These are phyloP conservation scores for Eristalis pertinax DNA, from an alignment of 2,888 invertebrate genomes.

Conservation along the genomic window DNA sequence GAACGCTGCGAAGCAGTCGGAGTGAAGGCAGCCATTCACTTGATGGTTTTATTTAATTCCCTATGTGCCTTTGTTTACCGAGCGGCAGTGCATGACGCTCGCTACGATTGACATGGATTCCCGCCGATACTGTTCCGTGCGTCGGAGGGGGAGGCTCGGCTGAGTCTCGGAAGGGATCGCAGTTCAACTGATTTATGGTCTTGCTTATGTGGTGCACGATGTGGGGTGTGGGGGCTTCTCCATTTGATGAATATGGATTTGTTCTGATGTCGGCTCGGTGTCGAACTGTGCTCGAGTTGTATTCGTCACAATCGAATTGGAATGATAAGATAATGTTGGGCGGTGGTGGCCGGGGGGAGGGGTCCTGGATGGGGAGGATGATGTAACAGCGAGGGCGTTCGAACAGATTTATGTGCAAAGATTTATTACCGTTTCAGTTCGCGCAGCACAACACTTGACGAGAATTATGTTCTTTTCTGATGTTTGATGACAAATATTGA, in stretches of 20 bases:
- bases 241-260: conserved; percentile 68
- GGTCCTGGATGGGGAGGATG: not conserved
- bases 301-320: conserved; percentile 29
- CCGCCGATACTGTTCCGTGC: not conserved
- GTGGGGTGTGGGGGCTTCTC: conserved; percentile 28
- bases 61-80: conserved; percentile 64
- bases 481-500: conserved; percentile 43
- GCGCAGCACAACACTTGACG: conserved; percentile 32
- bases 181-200: conserved; percentile 67
- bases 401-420: conserved; percentile 33
- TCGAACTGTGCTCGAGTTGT: not conserved
- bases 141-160: not conserved
- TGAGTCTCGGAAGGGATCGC: not conserved
- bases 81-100: conserved; percentile 48
- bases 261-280: conserved; percentile 30
- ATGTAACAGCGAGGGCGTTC: no score
- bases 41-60: conserved; percentile 69
- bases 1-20: not conserved
- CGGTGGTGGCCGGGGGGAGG: no score
- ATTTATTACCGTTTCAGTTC: conserved; percentile 40
- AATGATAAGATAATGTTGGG: conserved; percentile 12
- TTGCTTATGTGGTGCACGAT: conserved; percentile 25
- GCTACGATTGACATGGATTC: conserved; percentile 58
- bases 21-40: conserved; percentile 62
- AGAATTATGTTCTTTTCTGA: conserved; percentile 39